A percentile compares a stretch with the other conserved stretches of the same genome.
Evolutionary conservation across 2,888 invertebrate species (phyloP).

Genomic region (Pollenia griseotomentosa): DNA sequence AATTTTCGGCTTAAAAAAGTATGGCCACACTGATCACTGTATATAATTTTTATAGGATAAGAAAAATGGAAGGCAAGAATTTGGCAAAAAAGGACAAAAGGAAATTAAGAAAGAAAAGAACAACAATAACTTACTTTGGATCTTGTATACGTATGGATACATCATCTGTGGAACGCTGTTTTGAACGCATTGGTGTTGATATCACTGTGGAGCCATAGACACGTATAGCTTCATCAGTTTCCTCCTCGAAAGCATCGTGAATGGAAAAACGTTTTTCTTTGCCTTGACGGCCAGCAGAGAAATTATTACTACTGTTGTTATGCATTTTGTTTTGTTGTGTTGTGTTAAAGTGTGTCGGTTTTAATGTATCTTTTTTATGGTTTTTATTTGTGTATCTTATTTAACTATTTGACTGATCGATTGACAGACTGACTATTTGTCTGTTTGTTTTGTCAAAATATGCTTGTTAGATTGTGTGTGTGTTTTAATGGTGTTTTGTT

Average conservation of each 20-base stretch:
- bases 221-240: constrained; percentile 92
- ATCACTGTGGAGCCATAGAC: constrained; percentile 92
- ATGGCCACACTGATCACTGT: too few relatives aligned
- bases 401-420: constrained; percentile 13
- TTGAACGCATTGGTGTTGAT: constrained; percentile 88
- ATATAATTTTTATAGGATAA: too few relatives aligned
- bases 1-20: too few relatives aligned
- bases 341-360: neutral
- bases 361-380: neutral
- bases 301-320: constrained; percentile 69
- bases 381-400: neutral
- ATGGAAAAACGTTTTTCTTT: constrained; percentile 90
- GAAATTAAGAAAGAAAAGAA: neutral
- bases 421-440: constrained; percentile 7
- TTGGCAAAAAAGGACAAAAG: neutral
- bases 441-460: neutral
- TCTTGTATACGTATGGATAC: constrained; percentile 85
- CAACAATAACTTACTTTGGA: constrained; percentile 82
- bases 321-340: constrained; percentile 61
- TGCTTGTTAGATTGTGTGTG: neutral
- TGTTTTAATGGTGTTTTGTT: constrained; percentile 29
- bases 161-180: constrained; percentile 86
- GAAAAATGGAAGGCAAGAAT: neutral
- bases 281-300: constrained; percentile 72
- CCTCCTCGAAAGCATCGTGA: constrained; percentile 94